Conservation (phyloP, 2,888 invertebrate species). For the Drosophila affinis region DNA sequence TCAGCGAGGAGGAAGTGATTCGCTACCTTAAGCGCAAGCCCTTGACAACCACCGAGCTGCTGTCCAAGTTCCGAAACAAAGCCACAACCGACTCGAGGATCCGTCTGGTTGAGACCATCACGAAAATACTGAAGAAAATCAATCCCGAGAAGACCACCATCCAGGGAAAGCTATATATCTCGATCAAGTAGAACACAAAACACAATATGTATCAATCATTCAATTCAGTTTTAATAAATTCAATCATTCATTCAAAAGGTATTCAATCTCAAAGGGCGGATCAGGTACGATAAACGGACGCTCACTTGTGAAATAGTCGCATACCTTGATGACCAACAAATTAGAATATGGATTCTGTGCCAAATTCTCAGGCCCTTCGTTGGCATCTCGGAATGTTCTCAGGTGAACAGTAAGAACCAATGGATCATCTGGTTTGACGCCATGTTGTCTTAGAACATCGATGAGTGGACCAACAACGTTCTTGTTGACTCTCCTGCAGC, state of each 20-base stretch:
- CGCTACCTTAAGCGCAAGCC: conserved; percentile 98
- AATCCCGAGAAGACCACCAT: conserved; percentile 96
- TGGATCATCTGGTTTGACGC: not conserved
- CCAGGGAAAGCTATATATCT: conserved; percentile 97
- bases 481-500: not conserved
- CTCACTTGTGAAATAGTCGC: not conserved
- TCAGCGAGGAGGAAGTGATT: conserved; percentile 96
- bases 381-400: not conserved
- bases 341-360: not conserved
- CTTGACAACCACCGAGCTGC: conserved; percentile 97
- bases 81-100: conserved; percentile 95
- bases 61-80: conserved; percentile 97
- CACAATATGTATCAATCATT: no score
- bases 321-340: not conserved
- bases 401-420: not conserved
- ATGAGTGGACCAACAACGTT: not conserved
- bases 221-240: not conserved
- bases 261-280: not conserved
- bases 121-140: conserved; percentile 96
- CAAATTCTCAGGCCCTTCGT: not conserved
- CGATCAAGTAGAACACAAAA: conserved; percentile 86
- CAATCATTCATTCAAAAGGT: not conserved
- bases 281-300: not conserved
- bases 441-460: not conserved
- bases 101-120: conserved; percentile 96